These are phyloP conservation scores for Dascyllus trimaculatus DNA, from an alignment of 2,113 vertebrate species.

Conservation along the genomic window DNA sequence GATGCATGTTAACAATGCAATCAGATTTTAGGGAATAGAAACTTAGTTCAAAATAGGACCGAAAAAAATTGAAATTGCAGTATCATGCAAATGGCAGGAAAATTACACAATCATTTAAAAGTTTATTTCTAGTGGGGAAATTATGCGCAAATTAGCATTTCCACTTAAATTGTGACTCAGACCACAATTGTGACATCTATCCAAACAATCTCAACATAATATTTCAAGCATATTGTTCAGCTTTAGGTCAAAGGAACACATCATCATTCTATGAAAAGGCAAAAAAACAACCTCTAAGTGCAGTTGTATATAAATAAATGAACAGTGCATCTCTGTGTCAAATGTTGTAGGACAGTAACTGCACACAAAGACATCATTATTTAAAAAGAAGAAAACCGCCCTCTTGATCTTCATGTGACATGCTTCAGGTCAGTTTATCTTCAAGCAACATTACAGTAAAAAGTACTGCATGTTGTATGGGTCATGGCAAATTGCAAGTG, in stretches of 20 bases:
- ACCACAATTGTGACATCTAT: no score
- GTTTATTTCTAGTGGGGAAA: no score
- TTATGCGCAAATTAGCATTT: no score
- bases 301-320: slow-evolving; percentile 10
- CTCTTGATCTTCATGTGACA: slow-evolving; percentile 66
- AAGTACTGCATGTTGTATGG: background rate
- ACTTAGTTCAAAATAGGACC: no score
- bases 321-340: slow-evolving; percentile 3
- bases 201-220: no score
- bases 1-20: no score
- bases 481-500: background rate
- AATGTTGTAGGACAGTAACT: background rate
- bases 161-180: no score
- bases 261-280: background rate
- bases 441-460: background rate
- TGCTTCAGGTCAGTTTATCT: slow-evolving; percentile 14
- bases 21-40: no score
- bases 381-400: background rate
- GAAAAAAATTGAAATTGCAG: no score
- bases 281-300: background rate
- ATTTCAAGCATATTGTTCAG: no score
- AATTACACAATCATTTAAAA: no score
- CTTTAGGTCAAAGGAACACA: background rate
- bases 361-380: slow-evolving; percentile 52
- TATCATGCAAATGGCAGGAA: no score